Conservation (phyloP, 2,888 invertebrate species). For the Eilema sororculum region DNA sequence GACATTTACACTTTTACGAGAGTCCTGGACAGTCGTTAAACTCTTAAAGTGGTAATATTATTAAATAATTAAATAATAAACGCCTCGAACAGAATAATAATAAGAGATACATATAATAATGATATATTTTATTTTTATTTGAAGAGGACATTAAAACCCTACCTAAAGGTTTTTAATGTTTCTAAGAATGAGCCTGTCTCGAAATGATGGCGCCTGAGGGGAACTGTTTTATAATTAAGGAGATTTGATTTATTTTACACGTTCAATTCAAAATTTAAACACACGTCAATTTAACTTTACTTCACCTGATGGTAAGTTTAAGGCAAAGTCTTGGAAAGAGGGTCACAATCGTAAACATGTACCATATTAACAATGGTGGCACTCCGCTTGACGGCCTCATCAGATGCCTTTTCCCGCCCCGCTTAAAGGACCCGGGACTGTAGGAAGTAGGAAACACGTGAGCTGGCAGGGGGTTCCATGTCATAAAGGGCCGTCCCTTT, state of each 20-base stretch:
- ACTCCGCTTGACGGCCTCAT: too few species aligned
- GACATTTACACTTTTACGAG: slow-evolving; percentile 44
- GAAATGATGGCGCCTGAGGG: background rate
- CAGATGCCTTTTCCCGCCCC: too few species aligned
- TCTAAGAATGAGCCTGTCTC: background rate
- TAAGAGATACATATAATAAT: slow-evolving; percentile 24
- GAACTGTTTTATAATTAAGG: background rate
- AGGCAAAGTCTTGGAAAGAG: too few species aligned
- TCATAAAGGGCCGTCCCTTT: too few species aligned
- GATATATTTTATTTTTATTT: slow-evolving; percentile 20
- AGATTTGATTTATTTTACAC: background rate
- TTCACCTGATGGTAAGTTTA: too few species aligned
- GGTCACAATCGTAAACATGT: too few species aligned
- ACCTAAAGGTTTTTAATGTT: slow-evolving; percentile 10
- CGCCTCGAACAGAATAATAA: slow-evolving; percentile 48
- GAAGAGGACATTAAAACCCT: background rate
- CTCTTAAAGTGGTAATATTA: slow-evolving; percentile 62
- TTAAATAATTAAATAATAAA: slow-evolving; percentile 71
- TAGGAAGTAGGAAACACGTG: too few species aligned
- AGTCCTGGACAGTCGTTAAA: slow-evolving; percentile 55
- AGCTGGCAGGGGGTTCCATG: too few species aligned
- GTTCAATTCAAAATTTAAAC: too few species aligned
- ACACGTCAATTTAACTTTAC: too few species aligned
- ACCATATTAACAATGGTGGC: too few species aligned
- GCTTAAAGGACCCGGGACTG: too few species aligned